Conservation (phyloP, 2,113 vertebrate genomes). For the Psammodynastes pulverulentus region DNA sequence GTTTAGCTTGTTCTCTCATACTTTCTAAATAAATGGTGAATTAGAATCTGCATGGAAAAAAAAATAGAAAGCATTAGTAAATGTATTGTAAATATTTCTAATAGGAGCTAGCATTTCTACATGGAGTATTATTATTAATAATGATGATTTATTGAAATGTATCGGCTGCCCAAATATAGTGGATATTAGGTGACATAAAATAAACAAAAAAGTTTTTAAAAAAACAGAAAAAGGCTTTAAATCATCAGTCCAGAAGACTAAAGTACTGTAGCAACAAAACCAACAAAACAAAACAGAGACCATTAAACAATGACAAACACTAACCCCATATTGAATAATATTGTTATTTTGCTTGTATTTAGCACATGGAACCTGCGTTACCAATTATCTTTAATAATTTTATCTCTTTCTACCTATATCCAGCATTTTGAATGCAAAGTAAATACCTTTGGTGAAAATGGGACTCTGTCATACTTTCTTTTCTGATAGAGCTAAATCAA, state of each 20-base stretch:
- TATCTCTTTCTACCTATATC: neutral
- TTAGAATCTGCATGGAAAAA: neutral
- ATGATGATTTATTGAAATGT: neutral
- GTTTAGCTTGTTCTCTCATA: neutral
- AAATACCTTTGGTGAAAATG: neutral
- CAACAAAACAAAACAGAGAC: neutral
- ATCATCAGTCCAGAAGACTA: neutral
- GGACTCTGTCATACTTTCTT: neutral
- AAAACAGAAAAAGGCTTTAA: neutral
- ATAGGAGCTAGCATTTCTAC: neutral
- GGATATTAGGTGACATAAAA: neutral
- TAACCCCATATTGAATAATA: neutral
- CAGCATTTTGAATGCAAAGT: no score
- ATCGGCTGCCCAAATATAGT: neutral
- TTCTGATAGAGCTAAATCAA: neutral
- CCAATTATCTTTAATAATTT: neutral
- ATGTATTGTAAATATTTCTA: neutral
- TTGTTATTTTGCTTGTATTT: neutral
- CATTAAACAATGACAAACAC: neutral
- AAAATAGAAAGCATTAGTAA: neutral
- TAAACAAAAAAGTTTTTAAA: neutral
- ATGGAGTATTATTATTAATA: neutral
- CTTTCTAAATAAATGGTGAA: neutral
- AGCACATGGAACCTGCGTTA: neutral
- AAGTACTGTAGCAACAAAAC: neutral